Conservation (phyloP, 1,140 invertebrate genomes). For the Drosophila insularis region DNA sequence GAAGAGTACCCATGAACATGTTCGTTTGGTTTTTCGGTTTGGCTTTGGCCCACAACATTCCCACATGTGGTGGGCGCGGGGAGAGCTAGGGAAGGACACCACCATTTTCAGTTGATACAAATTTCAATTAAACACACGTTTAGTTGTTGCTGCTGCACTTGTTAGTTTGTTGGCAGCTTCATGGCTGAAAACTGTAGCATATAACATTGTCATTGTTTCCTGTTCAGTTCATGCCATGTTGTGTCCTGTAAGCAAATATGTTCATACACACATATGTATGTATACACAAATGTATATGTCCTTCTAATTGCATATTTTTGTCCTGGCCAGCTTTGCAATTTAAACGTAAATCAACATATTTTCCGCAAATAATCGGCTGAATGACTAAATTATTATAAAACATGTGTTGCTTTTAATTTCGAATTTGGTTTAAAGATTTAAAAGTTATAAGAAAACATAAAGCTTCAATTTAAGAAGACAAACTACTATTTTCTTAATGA, state of each 20-base stretch:
- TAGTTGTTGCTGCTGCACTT: conserved; percentile 2
- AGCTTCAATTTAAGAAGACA: neutral
- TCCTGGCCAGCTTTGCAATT: neutral
- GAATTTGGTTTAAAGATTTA: neutral
- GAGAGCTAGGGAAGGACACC: neutral
- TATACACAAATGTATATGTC: neutral
- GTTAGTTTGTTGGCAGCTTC: conserved; percentile 5
- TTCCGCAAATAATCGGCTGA: neutral
- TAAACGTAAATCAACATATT: neutral
- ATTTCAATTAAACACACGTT: conserved; percentile 7
- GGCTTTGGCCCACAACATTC: conserved; percentile 4
- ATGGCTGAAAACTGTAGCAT: neutral
- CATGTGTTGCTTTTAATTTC: neutral
- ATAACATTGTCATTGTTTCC: conserved; percentile 2
- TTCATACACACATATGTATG: no score
- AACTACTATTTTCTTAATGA: no score
- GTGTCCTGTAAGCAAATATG: conserved; percentile 1
- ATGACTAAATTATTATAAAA: neutral
- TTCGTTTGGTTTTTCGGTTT: conserved; percentile 6
- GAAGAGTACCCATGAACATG: neutral
- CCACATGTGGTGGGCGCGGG: neutral
- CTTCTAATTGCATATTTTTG: neutral
- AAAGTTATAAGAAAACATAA: neutral
- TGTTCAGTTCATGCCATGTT: neutral
- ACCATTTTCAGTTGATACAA: conserved; percentile 10